Evolutionary conservation across 2,888 invertebrate genomes (phyloP), one percentile per base, ranked within the genome.

Genomic region (Microdon myrmicae): DNA sequence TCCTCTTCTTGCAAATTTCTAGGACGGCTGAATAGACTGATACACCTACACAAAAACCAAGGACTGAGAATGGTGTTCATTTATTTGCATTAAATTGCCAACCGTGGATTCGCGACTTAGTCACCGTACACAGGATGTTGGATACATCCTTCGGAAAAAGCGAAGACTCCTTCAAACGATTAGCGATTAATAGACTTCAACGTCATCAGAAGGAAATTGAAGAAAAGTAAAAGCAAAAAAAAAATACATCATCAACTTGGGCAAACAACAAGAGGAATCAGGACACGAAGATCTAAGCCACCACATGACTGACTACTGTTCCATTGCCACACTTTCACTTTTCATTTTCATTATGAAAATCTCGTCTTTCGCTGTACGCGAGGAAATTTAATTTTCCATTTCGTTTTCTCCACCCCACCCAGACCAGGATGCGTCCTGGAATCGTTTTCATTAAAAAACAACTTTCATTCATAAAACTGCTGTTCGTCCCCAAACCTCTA

Each of bases 11-110:
- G 20, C 44, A 22, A 29, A 23, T 44, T 12, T 14, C n/a, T 10
- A 6, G 19, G 9, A 19, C 5, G n/a, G 19, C 17, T 19, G 5
- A n/a, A 35, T 4, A 17, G 17, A 34, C 17, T 13, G 19, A 26
- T 13, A 22, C 19, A 35, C 20, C 6, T 17, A 4, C 12, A n/a
- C 22, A n/a, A n/a, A n/a, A 4, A 22, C 2, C 13, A 2, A 4
- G 7, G 8, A 10, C 12, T n/a, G 22, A 8, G 31, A 22, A 16
- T 5, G 20, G 47, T 47, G 45, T 58, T 53, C 53, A 51, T 41
- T 64, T 64, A 64, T 64, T 64, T 64, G 64, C 51, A 58, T 64
- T 64, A 64, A 64, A 64, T 64, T 58, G 58, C 64, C 64, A 64
- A 53, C 64, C 64, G 53, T 58, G 58, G 55, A 61, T 61, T 55